Conservation (phyloP, 2,113 vertebrate genomes). For the Hippocampus comes region DNA sequence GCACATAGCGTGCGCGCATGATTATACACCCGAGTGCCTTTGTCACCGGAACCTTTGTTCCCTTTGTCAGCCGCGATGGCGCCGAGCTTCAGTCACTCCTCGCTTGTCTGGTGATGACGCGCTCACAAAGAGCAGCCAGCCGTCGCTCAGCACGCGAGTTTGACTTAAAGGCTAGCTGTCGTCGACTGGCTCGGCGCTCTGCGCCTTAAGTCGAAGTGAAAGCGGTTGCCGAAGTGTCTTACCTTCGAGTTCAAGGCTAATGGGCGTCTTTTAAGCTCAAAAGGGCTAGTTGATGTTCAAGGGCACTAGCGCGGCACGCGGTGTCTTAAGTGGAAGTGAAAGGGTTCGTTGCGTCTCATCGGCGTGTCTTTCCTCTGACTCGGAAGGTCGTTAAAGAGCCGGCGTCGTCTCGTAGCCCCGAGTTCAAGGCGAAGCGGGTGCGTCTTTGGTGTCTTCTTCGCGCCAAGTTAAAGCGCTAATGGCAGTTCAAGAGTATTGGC, state of each 20-base stretch:
- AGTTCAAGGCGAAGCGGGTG: too few species aligned
- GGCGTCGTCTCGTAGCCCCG: too few species aligned
- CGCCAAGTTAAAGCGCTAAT: too few species aligned
- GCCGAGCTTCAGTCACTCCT: background rate
- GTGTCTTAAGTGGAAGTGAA: background rate
- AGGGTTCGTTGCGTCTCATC: background rate
- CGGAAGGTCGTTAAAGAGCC: background rate
- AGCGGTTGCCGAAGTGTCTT: background rate
- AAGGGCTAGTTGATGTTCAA: background rate
- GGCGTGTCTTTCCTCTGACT: background rate
- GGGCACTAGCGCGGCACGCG: background rate
- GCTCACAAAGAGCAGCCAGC: conserved; percentile 8
- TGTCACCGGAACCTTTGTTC: conserved; percentile 11
- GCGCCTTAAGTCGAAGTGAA: background rate
- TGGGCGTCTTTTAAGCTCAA: background rate
- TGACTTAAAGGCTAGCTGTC: background rate
- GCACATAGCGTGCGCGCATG: background rate
- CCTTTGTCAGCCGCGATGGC: background rate
- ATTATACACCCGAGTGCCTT: conserved; percentile 10
- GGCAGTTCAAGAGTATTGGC: background rate
- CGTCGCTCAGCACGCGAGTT: background rate
- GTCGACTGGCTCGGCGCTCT: background rate
- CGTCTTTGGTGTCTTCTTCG: too few species aligned
- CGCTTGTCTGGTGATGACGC: conserved; percentile 3
- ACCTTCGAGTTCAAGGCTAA: background rate